phyloP scores from a whole-genome alignment of 2,113 vertebrate genomes.

The Oryzias curvinotus region DNA sequence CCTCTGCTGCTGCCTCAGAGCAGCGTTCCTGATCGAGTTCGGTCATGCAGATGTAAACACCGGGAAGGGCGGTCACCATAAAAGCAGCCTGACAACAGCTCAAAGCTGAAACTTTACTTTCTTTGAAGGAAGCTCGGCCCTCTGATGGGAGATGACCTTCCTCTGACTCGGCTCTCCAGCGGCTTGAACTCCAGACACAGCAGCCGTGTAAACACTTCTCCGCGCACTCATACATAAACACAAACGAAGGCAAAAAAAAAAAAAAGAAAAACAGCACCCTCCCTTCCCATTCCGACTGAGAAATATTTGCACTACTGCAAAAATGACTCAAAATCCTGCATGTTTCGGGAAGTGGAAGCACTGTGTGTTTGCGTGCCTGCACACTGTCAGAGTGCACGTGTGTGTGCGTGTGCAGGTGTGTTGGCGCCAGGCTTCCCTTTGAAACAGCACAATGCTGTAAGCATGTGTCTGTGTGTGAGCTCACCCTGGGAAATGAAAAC shows the following conservation, averaged over 20 bases:
- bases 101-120: constrained; percentile 8
- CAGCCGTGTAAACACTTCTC: constrained; percentile 16
- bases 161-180: constrained; percentile 13
- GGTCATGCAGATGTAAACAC: constrained; percentile 14
- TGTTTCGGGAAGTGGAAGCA: constrained; percentile 19
- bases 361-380: constrained; percentile 3
- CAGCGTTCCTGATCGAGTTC: constrained; percentile 25
- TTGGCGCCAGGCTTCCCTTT: constrained; percentile 24
- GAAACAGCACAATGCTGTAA: constrained; percentile 33
- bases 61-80: constrained; percentile 34
- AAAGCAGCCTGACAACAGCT: constrained; percentile 12
- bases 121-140: not conserved
- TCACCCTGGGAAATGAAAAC: constrained; percentile 68
- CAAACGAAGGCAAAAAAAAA: constrained; percentile 1
- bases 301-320: constrained; percentile 27
- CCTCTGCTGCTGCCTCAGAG: not conserved
- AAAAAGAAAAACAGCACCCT: not conserved
- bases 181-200: constrained; percentile 19
- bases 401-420: constrained; percentile 29
- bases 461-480: constrained; percentile 28
- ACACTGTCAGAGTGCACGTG: not conserved
- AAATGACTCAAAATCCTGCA: constrained; percentile 44
- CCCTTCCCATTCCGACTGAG: constrained; percentile 18
- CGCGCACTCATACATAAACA: constrained; percentile 9
- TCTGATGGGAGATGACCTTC: constrained; percentile 28